Base-by-base conservation (phyloP, 1,140 invertebrate genomes). In the Tyrophagus putrescentiae region DNA sequence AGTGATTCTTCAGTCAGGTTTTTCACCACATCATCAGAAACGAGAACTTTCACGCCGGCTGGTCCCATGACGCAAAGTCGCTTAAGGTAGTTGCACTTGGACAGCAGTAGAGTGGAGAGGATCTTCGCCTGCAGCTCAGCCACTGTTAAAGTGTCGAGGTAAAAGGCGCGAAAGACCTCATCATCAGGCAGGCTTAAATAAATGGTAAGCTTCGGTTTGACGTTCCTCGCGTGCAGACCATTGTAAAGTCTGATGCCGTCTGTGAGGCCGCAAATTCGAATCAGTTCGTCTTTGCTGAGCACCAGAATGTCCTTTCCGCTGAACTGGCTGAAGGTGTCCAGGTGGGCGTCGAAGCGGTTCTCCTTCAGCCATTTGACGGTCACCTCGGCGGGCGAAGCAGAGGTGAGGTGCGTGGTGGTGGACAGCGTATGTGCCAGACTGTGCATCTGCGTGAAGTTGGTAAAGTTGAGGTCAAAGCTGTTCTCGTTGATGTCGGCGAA, bases 191-290 rank as follows among this genome's bases (percentile, higher is more conserved):
- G 34, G 39, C 65, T 57, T n/a, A 65, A 28, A 44, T 66, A 66
- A 7, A 66, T 42, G 2, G 65, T 64, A 5, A 66, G 32, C 23
- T 56, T 54, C 3, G 65, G 64, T 41, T 60, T 52, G 7, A 66
- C 60, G 5, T 29, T 33, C 72, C 73, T 76, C 28, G 71, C 70
- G 67, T 92, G 67, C 42, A 96, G 73, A 42, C 85, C 83, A 74
- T 95, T 95, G 72, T 82, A 91, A 34, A 96, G 77, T 65, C 90
- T 78, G 57, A 96, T 92, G n/a, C 78, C 78, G 72, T 95, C 89
- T 54, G 87, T 84, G 34, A 93, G 72, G 0, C 90, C 90, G 71
- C 89, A 93, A 54, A 96, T 91, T 73, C 94, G 85, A 53, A 94
- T 87, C 13, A 94, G 75, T 74, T 96, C 90, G 63, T 92, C 86